A percentile compares a stretch with the other conserved stretches of the same genome.
phyloP scores from a whole-genome alignment of 2,888 invertebrate genomes.

The Eremobia ochroleuca region DNA sequence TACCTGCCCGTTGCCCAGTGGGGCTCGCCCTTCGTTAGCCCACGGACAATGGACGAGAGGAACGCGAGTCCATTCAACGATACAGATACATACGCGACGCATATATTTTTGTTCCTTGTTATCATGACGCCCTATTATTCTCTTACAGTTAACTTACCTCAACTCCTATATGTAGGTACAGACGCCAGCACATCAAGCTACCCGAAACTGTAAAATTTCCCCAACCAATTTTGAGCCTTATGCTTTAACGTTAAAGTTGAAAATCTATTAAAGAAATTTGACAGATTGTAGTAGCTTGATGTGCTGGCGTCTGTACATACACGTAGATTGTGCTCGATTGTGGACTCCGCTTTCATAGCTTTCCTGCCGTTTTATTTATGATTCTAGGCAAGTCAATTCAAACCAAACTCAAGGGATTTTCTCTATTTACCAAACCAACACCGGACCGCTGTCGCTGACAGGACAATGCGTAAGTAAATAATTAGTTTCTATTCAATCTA shows the following conservation, averaged over 20 bases:
- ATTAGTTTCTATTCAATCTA: conserved; percentile 81
- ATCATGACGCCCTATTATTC: conserved; percentile 41
- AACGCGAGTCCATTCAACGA: conserved; percentile 78
- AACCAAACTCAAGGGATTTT: conserved; percentile 69
- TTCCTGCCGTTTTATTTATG: conserved; percentile 61
- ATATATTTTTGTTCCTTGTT: conserved; percentile 40
- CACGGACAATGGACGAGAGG: conserved; percentile 75
- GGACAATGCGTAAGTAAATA: conserved; percentile 85
- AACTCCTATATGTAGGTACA: no score
- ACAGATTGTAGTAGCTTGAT: no score
- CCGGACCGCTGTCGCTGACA: conserved; percentile 74
- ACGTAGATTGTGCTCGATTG: conserved; percentile 22
- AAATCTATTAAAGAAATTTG: no score
- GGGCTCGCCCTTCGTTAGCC: conserved; percentile 71
- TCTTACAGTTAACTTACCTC: conserved; percentile 31
- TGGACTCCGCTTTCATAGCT: conserved; percentile 49
- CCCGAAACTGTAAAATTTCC: no score
- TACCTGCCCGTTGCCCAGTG: conserved; percentile 76
- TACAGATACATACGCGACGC: conserved; percentile 71
- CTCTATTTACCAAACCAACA: conserved; percentile 74
- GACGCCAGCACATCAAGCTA: no score
- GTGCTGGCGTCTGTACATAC: no score
- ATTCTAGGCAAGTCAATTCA: conserved; percentile 63
- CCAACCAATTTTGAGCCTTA: no score
- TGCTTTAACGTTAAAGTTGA: no score